Conservation (phyloP, 92 coral and sea anemone species). For the Pocillopora grandis region DNA sequence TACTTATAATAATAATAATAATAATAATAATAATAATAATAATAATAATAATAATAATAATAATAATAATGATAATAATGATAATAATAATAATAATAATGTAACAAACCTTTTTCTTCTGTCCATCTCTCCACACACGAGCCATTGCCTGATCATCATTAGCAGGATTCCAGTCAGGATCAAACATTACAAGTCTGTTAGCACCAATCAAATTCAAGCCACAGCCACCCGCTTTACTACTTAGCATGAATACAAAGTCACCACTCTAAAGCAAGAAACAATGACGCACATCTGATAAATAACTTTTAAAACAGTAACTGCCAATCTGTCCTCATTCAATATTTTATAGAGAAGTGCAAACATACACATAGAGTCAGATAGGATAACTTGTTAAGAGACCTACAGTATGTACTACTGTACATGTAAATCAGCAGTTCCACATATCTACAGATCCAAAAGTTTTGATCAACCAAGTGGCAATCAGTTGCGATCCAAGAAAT, state of each 20-base stretch:
- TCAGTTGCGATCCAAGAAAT: too few species aligned
- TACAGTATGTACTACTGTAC: too few species aligned
- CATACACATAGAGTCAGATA: too few species aligned
- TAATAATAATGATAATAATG: too few species aligned
- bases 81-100: too few species aligned
- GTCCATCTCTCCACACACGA: constrained; percentile 96
- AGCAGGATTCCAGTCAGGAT: constrained; percentile 99
- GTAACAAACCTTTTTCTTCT: constrained; percentile 78
- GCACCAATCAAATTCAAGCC: constrained; percentile 98
- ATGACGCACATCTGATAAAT: not conserved
- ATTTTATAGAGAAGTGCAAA: too few species aligned
- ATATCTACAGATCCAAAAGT: too few species aligned
- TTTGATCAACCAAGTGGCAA: too few species aligned
- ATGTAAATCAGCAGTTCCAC: too few species aligned
- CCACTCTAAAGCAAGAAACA: constrained; percentile 55
- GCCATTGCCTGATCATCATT: constrained; percentile 99
- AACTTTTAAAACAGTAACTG: not conserved
- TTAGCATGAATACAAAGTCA: constrained; percentile 93
- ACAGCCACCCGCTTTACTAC: constrained; percentile 98
- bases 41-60: too few species aligned
- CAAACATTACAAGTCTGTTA: constrained; percentile 95
- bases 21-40: too few species aligned
- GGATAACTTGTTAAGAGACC: too few species aligned
- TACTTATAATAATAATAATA: not conserved
- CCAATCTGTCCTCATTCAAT: not conserved